phyloP scores from a whole-genome alignment of 2,113 vertebrate species.

The Castor canadensis region DNA sequence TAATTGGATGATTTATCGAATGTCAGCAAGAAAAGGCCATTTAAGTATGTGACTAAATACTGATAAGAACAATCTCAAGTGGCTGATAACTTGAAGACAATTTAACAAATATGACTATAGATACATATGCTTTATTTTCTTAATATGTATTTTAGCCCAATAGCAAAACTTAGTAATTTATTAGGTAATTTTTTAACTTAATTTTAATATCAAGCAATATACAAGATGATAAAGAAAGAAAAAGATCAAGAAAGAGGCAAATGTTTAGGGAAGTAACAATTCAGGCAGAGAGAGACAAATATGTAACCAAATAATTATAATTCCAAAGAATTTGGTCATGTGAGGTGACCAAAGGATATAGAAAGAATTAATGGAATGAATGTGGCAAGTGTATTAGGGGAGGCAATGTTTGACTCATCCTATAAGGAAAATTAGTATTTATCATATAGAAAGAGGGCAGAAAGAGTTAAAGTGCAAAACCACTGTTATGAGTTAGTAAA shows the following conservation, averaged over 20 bases:
- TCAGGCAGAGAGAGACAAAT: not conserved
- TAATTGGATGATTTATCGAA: constrained; percentile 45
- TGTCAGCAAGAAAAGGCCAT: constrained; percentile 31
- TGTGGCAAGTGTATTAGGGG: fast-evolving
- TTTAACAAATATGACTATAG: not conserved
- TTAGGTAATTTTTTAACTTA: not conserved
- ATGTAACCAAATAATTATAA: not conserved
- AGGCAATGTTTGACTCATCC: not conserved
- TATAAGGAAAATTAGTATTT: not conserved
- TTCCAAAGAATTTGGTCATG: not conserved
- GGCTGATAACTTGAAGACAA: not conserved
- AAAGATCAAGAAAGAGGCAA: not conserved
- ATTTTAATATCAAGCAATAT: not conserved
- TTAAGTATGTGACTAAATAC: constrained; percentile 35
- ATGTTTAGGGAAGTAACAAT: not conserved
- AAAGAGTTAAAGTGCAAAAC: not conserved
- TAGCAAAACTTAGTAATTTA: not conserved
- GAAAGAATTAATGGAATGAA: not conserved
- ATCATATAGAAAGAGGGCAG: not conserved
- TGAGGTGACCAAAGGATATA: not conserved
- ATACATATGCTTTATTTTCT: not conserved
- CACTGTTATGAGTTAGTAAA: not conserved
- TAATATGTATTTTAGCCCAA: not conserved
- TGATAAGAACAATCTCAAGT: not conserved
- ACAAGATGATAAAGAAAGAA: not conserved